Evolutionary conservation across 2,797 vertebrate genomes (phyloP), one percentile per base, ranked within the genome.

Genomic region (Emys orbicularis): DNA sequence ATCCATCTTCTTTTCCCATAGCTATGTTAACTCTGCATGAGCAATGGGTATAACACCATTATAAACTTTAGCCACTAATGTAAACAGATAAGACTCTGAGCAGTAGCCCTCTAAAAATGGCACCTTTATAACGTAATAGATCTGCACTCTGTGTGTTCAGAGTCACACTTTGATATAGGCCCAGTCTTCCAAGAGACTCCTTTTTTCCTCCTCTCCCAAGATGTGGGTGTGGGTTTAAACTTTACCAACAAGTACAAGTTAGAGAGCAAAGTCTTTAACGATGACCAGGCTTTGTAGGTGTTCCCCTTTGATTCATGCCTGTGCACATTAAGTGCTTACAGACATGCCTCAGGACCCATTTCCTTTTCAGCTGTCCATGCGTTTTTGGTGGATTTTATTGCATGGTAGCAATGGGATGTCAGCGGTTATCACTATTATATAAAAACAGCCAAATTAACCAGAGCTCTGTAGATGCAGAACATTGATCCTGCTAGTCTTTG

Each of bases 201-300:
- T 27, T 90, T 92, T 84, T 96, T 86, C 93, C 91, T 89, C 94
- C 57, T 59, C 91, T 59, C 47, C 86, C 81, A 92, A 79, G 89
- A 50, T 59, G 61, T 88, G 47, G 74, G 87, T 88, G 88, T 87
- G 23, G 52, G 27, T 94, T 92, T 90, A 47, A 93, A 89, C 12
- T 2, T 88, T 96, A 82, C 80, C 87, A 68, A 18, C 6, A 74
- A 44, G 12, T 27, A 15, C 57, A 91, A 86, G 87, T 94, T 79
- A 82, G 23, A 72, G 84, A 94, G 44, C 61, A 81, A 50, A 50
- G 88, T 44, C 15, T 25, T 68, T 88, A 12, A 1, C 61, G 44
- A 86, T 72, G 81, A n/a, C 83, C 61, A 81, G 59, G 27, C 18
- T 68, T 37, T 68, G 19, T 68, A 68, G 37, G n/a, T 37, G 18